Conservation (phyloP, 2,797 vertebrate genomes). For the Jordanella pulchra region DNA sequence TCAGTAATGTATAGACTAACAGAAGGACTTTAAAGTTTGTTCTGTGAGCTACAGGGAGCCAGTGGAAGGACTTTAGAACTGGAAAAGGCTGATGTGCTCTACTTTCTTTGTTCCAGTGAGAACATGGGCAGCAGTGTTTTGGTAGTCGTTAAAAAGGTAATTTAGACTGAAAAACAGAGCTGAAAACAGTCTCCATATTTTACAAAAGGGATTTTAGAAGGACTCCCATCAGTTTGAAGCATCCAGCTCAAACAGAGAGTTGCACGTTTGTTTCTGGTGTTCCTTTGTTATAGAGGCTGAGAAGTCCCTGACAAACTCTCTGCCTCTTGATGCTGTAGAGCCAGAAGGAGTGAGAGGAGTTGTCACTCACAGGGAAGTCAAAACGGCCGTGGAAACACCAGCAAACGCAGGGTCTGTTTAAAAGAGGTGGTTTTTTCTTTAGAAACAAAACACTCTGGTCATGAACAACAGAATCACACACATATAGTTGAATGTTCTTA, state of each 20-base stretch:
- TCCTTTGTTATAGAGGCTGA: conserved; percentile 42
- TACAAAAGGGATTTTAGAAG: background rate
- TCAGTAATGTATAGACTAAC: too few species aligned
- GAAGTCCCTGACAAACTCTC: conserved; percentile 41
- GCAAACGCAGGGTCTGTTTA: conserved; percentile 35
- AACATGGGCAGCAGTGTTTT: too few species aligned
- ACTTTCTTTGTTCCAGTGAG: too few species aligned
- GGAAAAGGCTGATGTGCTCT: too few species aligned
- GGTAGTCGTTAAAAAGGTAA: too few species aligned
- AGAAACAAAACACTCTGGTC: conserved; percentile 5
- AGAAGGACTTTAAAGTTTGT: too few species aligned
- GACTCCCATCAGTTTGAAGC: conserved; percentile 10
- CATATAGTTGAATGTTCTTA: background rate
- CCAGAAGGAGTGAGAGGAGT: conserved; percentile 38
- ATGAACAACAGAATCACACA: background rate
- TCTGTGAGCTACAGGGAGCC: too few species aligned
- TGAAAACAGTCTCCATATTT: background rate
- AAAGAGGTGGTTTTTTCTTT: conserved; percentile 16
- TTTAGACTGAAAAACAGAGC: background rate
- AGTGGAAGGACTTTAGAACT: too few species aligned
- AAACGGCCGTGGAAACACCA: conserved; percentile 23
- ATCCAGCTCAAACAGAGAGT: conserved; percentile 6
- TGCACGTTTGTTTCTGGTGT: background rate
- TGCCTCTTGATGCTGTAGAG: conserved; percentile 51
- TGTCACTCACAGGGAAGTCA: conserved; percentile 40